phyloP scores from a whole-genome alignment of 2,888 invertebrate genomes.

The Prionchulus punctatus region DNA sequence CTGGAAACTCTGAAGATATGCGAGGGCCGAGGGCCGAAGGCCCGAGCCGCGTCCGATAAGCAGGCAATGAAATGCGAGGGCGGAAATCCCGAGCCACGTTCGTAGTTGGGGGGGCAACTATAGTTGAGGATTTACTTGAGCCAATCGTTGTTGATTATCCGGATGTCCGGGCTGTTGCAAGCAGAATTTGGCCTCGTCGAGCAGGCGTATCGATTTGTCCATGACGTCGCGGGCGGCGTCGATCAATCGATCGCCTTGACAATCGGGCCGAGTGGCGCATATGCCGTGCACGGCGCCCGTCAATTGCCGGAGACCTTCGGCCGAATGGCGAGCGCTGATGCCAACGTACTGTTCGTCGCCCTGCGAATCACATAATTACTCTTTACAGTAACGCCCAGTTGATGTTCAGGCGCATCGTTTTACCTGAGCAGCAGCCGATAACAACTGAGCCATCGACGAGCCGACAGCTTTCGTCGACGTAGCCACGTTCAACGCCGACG shows the following conservation, averaged over 20 bases:
- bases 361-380: slow-evolving; percentile 17
- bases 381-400: too few species aligned
- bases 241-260: slow-evolving; percentile 37
- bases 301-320: slow-evolving; percentile 55
- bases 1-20: too few species aligned
- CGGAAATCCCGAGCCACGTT: too few species aligned
- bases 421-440: slow-evolving; percentile 61
- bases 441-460: slow-evolving; percentile 62
- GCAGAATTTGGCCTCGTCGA: slow-evolving; percentile 64
- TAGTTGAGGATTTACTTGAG: slow-evolving; percentile 51
- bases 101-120: too few species aligned
- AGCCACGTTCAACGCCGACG: slow-evolving; percentile 11
- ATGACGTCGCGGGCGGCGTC: slow-evolving; percentile 58
- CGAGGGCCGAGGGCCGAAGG: too few species aligned
- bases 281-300: slow-evolving; percentile 59
- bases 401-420: too few species aligned
- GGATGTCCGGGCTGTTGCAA: slow-evolving; percentile 50
- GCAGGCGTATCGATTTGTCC: slow-evolving; percentile 54
- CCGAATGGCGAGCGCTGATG: slow-evolving; percentile 47
- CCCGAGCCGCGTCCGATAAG: too few species aligned
- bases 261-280: slow-evolving; percentile 49
- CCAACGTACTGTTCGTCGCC: slow-evolving; percentile 53
- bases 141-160: slow-evolving; percentile 46
- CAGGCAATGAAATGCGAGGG: too few species aligned
- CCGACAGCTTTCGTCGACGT: slow-evolving; percentile 36